Evolutionary conservation across 2,888 invertebrate species (phyloP), one percentile per base, ranked within the genome.

Genomic region (Syritta pipiens): DNA sequence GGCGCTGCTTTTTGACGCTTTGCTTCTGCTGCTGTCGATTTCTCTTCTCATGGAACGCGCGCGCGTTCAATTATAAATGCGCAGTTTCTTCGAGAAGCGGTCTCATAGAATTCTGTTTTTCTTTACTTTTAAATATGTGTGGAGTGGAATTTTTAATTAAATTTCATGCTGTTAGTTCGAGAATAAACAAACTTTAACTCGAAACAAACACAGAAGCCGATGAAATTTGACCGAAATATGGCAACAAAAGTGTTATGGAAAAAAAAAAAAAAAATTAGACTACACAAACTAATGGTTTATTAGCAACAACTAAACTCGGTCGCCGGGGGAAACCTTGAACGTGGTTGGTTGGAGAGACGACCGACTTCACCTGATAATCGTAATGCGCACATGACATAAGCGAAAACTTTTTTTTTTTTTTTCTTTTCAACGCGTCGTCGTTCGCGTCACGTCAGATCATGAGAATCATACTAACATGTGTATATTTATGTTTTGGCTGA

Each of bases 21-120:
- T 57, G 30, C 3, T 32, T 24, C 1, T 17, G 40, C 14, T 42
- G 49, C 14, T 40, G 49, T 42, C 46, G 71, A 71, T 77, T 77
- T 77, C 71, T 69, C 63, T 51, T 65, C 71, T 20, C 24, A 35
- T 57, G 53, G 53, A 59, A 71, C 60, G 44, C 67, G 77, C 60
- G 60, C 55, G 67, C 65, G 37, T 68, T 74, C 79, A 68, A 67
- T 74, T 62, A 74, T 60, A 72, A 79, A 62, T 79, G 74, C 79
- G 79, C 74, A 79, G 67, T 79, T 74, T 74, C 67, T 68, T 57
- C 20, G n/a, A n/a, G n/a, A 51, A 65, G 26, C 51, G 17, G 42
- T 76, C 62, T 37, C 57, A 42, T 20, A 48, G 48, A 44, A n/a
- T 60, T 40, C 42, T 35, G 55, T 46, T 60, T 22, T 42, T 62